Percentiles rank a stretch among this genome's conserved stretches.
Conservation (phyloP, 2,888 invertebrate genomes). For the Latheticus oryzae region DNA sequence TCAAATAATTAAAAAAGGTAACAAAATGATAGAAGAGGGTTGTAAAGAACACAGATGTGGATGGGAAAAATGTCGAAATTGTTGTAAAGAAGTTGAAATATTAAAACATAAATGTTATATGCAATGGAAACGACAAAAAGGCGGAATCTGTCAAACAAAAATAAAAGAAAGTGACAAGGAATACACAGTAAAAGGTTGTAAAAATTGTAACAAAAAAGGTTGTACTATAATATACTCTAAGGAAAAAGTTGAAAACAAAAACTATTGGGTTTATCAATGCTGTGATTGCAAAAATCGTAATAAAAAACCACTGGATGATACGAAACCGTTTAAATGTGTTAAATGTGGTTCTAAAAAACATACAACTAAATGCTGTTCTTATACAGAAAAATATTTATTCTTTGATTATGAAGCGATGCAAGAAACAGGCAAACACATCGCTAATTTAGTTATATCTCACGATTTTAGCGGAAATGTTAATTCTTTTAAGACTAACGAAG, state of each 20-base stretch:
- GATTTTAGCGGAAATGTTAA: too few species aligned
- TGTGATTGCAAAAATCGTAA: conserved; percentile 15
- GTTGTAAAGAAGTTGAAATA: conserved; percentile 29
- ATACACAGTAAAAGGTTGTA: conserved; percentile 29
- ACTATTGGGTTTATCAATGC: too few species aligned
- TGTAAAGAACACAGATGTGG: conserved; percentile 28
- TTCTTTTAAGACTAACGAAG: too few species aligned
- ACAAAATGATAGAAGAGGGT: conserved; percentile 33
- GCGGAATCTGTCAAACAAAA: conserved; percentile 27
- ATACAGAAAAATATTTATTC: too few species aligned
- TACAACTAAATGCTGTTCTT: too few species aligned
- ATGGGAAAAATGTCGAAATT: conserved; percentile 31
- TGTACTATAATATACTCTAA: conserved; percentile 15
- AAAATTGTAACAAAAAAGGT: conserved; percentile 27
- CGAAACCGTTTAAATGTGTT: conserved; percentile 7
- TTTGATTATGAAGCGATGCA: too few species aligned
- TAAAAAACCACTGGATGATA: conserved; percentile 7
- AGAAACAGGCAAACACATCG: too few species aligned
- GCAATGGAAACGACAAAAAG: conserved; percentile 32
- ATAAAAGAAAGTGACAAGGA: conserved; percentile 21
- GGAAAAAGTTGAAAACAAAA: conserved; percentile 8
- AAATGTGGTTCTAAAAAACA: conserved; percentile 8
- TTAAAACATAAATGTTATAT: conserved; percentile 28
- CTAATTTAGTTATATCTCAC: too few species aligned
- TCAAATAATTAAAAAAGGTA: conserved; percentile 29